Conservation (phyloP, 2,113 vertebrate genomes). For the Oophaga pumilio region DNA sequence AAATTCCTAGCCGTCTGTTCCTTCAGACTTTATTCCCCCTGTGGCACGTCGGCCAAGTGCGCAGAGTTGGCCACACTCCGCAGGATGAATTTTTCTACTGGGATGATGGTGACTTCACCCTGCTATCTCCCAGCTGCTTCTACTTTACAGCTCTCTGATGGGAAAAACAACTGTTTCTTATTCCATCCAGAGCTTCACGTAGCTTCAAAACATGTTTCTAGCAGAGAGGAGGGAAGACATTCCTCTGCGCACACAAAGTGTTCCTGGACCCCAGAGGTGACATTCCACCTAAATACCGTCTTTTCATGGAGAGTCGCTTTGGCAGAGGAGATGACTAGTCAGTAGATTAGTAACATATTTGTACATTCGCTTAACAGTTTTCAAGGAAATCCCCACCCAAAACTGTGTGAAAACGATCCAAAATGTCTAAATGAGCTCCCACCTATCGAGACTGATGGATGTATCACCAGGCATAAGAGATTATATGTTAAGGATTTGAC, state of each 20-base stretch:
- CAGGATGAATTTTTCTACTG: constrained; percentile 10
- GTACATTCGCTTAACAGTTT: background rate
- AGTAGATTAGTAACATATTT: background rate
- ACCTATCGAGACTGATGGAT: too few relatives aligned
- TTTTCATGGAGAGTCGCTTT: background rate
- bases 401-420: background rate
- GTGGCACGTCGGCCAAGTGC: constrained; percentile 19
- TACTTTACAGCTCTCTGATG: constrained; percentile 26
- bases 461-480: too few relatives aligned
- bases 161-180: constrained; percentile 41
- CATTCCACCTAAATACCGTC: background rate
- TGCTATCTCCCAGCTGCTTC: constrained; percentile 37
- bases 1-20: constrained; percentile 1
- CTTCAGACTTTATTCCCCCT: constrained; percentile 1
- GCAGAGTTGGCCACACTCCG: background rate
- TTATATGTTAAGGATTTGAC: too few relatives aligned
- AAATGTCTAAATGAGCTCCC: too few relatives aligned
- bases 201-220: constrained; percentile 16
- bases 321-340: background rate
- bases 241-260: background rate
- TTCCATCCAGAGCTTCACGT: constrained; percentile 32
- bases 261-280: background rate
- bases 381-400: constrained; percentile 1
- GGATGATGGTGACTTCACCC: background rate
- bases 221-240: constrained; percentile 3